A percentile compares a stretch with the other conserved stretches of the same genome.
These are phyloP conservation scores for Myxocyprinus asiaticus DNA, from an alignment of 2,113 vertebrate species.

Conservation along the genomic window DNA sequence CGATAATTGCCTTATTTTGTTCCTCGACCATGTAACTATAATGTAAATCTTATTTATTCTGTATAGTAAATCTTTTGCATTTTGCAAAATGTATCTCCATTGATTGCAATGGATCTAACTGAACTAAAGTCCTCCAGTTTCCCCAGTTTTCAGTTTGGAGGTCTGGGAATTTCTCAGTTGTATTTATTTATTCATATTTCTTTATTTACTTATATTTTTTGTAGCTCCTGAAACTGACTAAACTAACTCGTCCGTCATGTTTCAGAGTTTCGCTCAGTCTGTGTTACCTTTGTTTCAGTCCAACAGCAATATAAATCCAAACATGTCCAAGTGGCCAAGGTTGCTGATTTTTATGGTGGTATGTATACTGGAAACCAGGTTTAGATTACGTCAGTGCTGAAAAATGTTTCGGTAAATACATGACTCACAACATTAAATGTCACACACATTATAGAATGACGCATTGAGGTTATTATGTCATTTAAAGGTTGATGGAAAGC, in stretches of 20 bases:
- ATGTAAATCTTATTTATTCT: constrained; percentile 63
- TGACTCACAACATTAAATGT: background rate
- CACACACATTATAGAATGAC: background rate
- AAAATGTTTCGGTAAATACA: background rate
- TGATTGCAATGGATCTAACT: constrained; percentile 76
- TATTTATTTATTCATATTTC: no score
- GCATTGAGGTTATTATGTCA: background rate
- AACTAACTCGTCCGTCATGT: constrained; percentile 15
- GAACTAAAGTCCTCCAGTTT: constrained; percentile 57
- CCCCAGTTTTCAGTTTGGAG: constrained; percentile 59
- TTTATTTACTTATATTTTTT: constrained; percentile 24
- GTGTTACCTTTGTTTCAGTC: constrained; percentile 43
- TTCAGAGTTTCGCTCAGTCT: constrained; percentile 42
- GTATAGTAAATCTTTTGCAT: constrained; percentile 71
- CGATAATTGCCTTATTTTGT: constrained; percentile 71
- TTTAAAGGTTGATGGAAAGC: background rate
- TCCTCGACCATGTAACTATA: constrained; percentile 61
- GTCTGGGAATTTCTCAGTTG: constrained; percentile 19
- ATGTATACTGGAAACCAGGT: constrained; percentile 32
- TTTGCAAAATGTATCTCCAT: constrained; percentile 78
- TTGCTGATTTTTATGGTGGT: background rate
- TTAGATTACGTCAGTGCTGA: background rate
- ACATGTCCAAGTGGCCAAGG: constrained; percentile 20
- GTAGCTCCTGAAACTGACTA: constrained; percentile 1
- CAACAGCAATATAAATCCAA: constrained; percentile 51